phyloP scores from a whole-genome alignment of 2,888 invertebrate species.

The Lumbricus terrestris region DNA sequence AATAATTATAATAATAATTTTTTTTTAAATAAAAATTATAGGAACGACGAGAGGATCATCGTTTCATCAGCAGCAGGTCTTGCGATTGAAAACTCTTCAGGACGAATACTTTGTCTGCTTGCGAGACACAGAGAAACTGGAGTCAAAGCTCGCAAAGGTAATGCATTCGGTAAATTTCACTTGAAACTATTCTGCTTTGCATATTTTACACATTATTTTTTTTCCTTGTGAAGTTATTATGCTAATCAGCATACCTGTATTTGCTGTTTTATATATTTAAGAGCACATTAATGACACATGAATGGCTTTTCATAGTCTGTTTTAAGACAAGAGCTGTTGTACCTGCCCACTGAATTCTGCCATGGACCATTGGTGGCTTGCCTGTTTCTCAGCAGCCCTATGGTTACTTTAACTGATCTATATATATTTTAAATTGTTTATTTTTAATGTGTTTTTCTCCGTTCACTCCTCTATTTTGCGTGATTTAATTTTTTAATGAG shows the following conservation, averaged over 20 bases:
- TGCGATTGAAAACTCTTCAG: slow-evolving; percentile 30
- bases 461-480: neutral
- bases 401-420: no score
- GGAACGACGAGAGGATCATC: slow-evolving; percentile 26
- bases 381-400: no score
- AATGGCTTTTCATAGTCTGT: no score
- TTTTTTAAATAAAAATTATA: slow-evolving; percentile 19
- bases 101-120: slow-evolving; percentile 37
- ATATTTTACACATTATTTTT: no score
- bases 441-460: neutral
- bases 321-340: no score
- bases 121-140: slow-evolving; percentile 22
- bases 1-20: neutral
- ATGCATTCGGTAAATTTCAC: neutral
- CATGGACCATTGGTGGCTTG: no score
- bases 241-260: no score
- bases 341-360: no score
- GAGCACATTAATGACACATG: no score
- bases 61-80: slow-evolving; percentile 29
- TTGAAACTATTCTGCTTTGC: neutral
- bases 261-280: no score
- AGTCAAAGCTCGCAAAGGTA: neutral
- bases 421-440: neutral
- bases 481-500: neutral
- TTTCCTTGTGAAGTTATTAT: no score